Evolutionary conservation across 1,140 invertebrate species (phyloP).

Genomic region (Galleria mellonella): DNA sequence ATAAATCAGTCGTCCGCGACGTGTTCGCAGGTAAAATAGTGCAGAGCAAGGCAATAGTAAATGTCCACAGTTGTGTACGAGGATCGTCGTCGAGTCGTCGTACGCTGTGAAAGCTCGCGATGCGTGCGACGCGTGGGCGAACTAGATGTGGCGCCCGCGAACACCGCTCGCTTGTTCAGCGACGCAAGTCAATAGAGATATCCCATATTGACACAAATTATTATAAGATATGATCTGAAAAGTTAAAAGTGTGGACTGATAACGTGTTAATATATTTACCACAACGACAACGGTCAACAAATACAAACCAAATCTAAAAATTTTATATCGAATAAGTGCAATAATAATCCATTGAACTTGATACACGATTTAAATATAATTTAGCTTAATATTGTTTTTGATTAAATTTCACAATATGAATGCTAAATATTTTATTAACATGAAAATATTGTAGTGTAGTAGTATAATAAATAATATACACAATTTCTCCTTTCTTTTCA

Average conservation of each 20-base stretch:
- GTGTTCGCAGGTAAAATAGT: too few relatives aligned
- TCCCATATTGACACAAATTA: not conserved
- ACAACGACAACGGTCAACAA: not conserved
- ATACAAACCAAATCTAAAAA: too few relatives aligned
- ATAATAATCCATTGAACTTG: too few relatives aligned
- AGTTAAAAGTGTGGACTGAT: slow-evolving; percentile 10
- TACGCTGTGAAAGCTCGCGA: slow-evolving; percentile 56
- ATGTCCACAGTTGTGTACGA: not conserved
- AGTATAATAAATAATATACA: too few relatives aligned
- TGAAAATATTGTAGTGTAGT: too few relatives aligned
- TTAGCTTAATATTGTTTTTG: too few relatives aligned
- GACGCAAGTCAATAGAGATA: not conserved
- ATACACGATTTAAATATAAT: too few relatives aligned
- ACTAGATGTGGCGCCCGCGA: slow-evolving; percentile 43
- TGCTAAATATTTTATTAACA: too few relatives aligned
- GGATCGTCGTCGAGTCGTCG: not conserved
- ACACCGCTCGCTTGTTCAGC: slow-evolving; percentile 17
- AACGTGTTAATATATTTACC: slow-evolving; percentile 13
- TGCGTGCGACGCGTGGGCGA: slow-evolving; percentile 63
- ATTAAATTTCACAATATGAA: too few relatives aligned
- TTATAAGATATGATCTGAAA: slow-evolving; percentile 19
- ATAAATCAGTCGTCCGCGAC: slow-evolving; percentile 7
- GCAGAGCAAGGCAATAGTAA: too few relatives aligned
- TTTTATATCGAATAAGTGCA: too few relatives aligned
- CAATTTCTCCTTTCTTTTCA: too few relatives aligned